Evolutionary conservation across 2,797 vertebrate species (phyloP), one percentile per base, ranked within the genome.

Genomic region (Sebastolobus altivelis): DNA sequence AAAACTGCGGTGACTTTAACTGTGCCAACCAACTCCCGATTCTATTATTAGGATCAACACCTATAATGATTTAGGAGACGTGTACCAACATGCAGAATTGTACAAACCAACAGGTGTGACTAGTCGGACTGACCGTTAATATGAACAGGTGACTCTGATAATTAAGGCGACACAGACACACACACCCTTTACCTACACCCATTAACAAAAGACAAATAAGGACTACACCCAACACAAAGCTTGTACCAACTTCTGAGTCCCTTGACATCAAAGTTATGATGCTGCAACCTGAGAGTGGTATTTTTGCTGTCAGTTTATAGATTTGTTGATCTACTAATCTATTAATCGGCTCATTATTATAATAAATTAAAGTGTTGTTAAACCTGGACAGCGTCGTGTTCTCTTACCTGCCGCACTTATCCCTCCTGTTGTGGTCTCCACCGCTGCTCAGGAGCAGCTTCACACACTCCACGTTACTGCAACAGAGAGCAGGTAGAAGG

Each of bases 381-480:
- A 49, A 52, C 2, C 3, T 4, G 20, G 22, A 14, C 13, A 1
- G 25, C 11, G n/a, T 9, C 9, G 6, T 9, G 3, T 10, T 43
- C 1, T 58, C 38, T 61, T 91, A 99, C 98, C 98, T 97, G 91
- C 98, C 98, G 88, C 96, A 95, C 79, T 97, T 97, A 91, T 99
- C 98, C 87, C 96, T 98, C 94, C 95, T 96, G 94, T 97, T 98
- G 94, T 97, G 97, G 82, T 99, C 97, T 14, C 97, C 97, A 91
- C 97, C 97, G 25, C 97, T 97, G 95, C 96, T 98, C 92, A 99
- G 96, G 66, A 99, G 96, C 93, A 99, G 89, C 93, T 98, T 97
- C 86, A 99, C 97, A 94, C 98, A 99, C 92, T 99, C 98, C 90
- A 99, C 97, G 60, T 99, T 99, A 66, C 98, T 99, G 93, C 25